Evolutionary conservation across 2,888 invertebrate genomes (phyloP).

Genomic region (Cerceris rybyensis): DNA sequence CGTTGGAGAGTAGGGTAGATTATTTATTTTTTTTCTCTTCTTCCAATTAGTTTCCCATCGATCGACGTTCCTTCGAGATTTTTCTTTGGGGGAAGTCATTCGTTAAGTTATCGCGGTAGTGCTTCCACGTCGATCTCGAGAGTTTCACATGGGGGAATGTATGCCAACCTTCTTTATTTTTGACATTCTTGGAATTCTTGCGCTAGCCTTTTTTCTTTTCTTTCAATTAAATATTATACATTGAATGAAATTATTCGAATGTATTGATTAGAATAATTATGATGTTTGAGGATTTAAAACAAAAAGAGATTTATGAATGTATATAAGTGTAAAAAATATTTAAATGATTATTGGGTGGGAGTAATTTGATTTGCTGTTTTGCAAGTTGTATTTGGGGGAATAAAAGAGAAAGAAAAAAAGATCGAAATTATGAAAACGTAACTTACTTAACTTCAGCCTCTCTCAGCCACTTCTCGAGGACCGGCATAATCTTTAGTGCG

Average conservation of each 20-base stretch:
- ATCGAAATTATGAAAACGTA: slow-evolving; percentile 21
- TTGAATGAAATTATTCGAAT: no score
- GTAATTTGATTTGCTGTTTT: neutral
- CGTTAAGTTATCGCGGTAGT: no score
- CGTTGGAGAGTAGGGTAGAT: neutral
- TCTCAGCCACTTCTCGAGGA: slow-evolving; percentile 99
- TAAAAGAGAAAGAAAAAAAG: neutral
- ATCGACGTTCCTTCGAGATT: no score
- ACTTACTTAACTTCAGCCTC: slow-evolving; percentile 97
- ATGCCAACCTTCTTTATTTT: neutral
- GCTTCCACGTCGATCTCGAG: neutral
- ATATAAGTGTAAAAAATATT: neutral
- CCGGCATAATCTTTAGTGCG: slow-evolving; percentile 99
- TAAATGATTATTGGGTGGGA: neutral
- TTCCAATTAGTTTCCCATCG: no score
- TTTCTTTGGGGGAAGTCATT: no score
- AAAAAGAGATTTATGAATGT: neutral
- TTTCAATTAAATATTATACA: no score
- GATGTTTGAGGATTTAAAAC: neutral
- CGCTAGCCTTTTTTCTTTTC: no score
- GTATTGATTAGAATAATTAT: neutral
- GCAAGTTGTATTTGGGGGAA: neutral
- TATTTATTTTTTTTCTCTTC: neutral
- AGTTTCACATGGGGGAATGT: neutral
- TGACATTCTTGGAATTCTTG: no score